Base-by-base conservation (phyloP, 2,797 vertebrate species). In the Pseudomugil gertrudae region DNA sequence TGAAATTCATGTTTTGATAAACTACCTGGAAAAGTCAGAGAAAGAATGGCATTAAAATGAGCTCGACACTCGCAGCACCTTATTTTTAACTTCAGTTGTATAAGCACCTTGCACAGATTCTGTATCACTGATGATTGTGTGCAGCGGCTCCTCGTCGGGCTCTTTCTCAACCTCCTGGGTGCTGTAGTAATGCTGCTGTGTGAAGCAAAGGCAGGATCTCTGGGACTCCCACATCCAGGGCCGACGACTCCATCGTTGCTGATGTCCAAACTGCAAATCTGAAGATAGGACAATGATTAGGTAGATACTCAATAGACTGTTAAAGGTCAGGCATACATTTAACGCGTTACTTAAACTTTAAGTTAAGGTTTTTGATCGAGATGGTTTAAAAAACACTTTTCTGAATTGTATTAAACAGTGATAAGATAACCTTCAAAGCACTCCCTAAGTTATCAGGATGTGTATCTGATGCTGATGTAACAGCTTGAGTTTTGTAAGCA, bases 1-100 rank as follows among this genome's bases (percentile, higher is more conserved):
- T 98, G 96, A 83, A 99, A 99, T 79, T 98, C 96, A 23, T 99
- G 96, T 84, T 96, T 95, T 74, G 95, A 95, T 61, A 79, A 84
- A 43, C 89, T 90, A 55, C 98, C 97, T 99, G 80, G 32, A 35
- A 0, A 72, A 21, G 71, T 35, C 5, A 76, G 48, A 14, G 40
- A 15, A 5, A 19, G 26, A 58, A 9, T 4, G 62, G 21, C 3
- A 58, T n/a, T 83, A 2, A 77, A 32, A 29, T 69, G 0, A 36
- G 23, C 4, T 36, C 21, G 14, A 48, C 19, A 19, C 13, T 14
- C 9, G 63, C 7, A 13, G 47, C 9, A 23, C 45, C 13, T n/a
- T 4, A 2, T 26, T 17, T 21, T 21, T 10, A 32, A 63, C 58
- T 69, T 30, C 15, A 63, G 64, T 21, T 29, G 32, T 35, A 27